Percentiles rank a stretch among this genome's conserved stretches.
Evolutionary conservation across 2,113 vertebrate species (phyloP).

Genomic region (Ptychochromis oligacanthus): DNA sequence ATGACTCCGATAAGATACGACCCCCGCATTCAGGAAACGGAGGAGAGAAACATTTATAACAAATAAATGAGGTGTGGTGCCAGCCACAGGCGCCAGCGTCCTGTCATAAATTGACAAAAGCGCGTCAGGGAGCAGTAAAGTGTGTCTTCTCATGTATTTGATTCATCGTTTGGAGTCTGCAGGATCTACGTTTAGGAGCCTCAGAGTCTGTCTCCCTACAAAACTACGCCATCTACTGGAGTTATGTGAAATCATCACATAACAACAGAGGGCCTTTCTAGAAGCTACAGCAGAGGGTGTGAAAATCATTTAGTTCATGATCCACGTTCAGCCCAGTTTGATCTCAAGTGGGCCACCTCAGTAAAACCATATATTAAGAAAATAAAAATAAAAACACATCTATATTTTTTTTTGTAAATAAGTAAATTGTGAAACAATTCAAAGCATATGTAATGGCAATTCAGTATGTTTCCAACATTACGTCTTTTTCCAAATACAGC

Average conservation of each 20-base stretch:
- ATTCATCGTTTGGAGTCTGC: background rate
- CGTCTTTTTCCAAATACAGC: too few relatives aligned
- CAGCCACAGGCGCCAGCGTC: background rate
- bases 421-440: too few relatives aligned
- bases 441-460: too few relatives aligned
- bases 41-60: background rate
- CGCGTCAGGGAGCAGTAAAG: background rate
- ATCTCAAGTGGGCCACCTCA: too few relatives aligned
- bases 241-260: too few relatives aligned
- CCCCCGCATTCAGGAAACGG: background rate
- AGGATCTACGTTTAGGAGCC: background rate
- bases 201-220: slow-evolving; percentile 31
- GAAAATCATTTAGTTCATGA: too few relatives aligned
- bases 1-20: background rate
- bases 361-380: too few relatives aligned
- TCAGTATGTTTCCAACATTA: too few relatives aligned
- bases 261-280: background rate
- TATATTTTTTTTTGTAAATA: too few relatives aligned
- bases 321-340: too few relatives aligned
- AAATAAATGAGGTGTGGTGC: background rate
- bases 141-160: background rate
- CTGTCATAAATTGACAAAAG: background rate
- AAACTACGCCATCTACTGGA: slow-evolving; percentile 73
- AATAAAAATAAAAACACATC: too few relatives aligned
- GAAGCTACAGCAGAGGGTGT: too few relatives aligned